A percentile compares a stretch with the other conserved stretches of the same genome.
These are phyloP conservation scores for Phylloscopus collybita DNA, from an alignment of 2,797 vertebrate species.

Conservation along the genomic window DNA sequence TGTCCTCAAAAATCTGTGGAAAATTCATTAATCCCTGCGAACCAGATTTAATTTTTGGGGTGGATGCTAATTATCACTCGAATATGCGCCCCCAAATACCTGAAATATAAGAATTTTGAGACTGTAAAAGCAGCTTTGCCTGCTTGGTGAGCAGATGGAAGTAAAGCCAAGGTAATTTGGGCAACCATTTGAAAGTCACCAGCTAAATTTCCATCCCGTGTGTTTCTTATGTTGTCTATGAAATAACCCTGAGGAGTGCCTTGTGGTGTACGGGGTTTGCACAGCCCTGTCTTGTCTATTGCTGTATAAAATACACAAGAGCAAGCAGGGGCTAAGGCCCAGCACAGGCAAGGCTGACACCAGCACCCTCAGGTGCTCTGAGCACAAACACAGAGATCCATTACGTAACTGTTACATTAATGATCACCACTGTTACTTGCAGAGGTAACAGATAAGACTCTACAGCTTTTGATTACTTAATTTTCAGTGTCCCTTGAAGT, in stretches of 20 bases:
- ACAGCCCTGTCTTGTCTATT: not conserved
- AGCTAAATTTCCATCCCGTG: not conserved
- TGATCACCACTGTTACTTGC: not conserved
- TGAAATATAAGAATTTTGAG: not conserved
- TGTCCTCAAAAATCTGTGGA: not conserved
- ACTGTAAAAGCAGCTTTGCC: not conserved
- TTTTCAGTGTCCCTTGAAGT: not conserved
- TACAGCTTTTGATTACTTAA: not conserved
- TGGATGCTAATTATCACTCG: not conserved
- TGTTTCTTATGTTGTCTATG: not conserved
- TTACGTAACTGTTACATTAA: not conserved
- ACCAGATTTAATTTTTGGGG: not conserved
- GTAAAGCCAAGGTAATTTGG: not conserved
- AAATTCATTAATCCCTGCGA: not conserved
- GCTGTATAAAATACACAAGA: not conserved
- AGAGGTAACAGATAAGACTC: not conserved
- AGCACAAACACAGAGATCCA: not conserved
- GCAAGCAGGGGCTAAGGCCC: not conserved
- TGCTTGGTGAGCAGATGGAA: not conserved
- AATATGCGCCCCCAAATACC: not conserved
- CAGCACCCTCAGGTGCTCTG: not conserved
- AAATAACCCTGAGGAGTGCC: not conserved
- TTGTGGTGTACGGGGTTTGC: not conserved
- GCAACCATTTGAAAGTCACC: not conserved
- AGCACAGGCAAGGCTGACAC: not conserved